Evolutionary conservation across 2,888 invertebrate species (phyloP), one percentile per base, ranked within the genome.

Genomic region (Nasonovia ribisnigri): DNA sequence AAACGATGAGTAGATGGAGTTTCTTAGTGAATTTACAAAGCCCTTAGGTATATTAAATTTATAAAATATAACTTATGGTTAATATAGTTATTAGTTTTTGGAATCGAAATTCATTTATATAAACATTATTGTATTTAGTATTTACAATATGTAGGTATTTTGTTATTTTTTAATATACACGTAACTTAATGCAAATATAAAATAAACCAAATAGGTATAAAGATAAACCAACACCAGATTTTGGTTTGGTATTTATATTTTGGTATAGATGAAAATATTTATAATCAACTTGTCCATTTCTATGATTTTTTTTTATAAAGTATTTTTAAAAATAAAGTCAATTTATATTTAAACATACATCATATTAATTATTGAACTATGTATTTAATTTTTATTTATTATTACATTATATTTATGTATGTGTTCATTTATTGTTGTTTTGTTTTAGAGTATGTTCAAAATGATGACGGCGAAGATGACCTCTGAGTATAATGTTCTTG

Each of bases 401-500:
- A 0, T 46, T 46, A 46, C 51, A 46, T 36, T 51, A 3, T 51
- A 60, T 20, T n/a, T 42, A 60, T n/a, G 29, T 36, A 84, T n/a
- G n/a, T 1, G 36, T 36, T 67, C 36, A 46, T 48, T 1, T 48
- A 36, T 60, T 60, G 24, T 46, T 89, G 5, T 90, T 51, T 92
- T 51, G 36, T n/a, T 87, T 90, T 60, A 93, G 94, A 96, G 86
- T 94, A 95, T 43, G 95, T 95, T 43, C 96, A 97, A 94, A 97
- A 97, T 95, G 98, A 98, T 95, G 97, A 97, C 95, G 98, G 98
- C 94, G 97, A 97, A 92, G 97, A 97, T 88, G 99, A 99, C 96
- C 98, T n/a, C 98, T 0, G 98, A 98, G 95, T 99, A 98, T 95
- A 98, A 98, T 95, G 97, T 98, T 11, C 96, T 98, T 89, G 98